Conservation (phyloP, 2,797 vertebrate species). For the Enteromius trimaculatus region DNA sequence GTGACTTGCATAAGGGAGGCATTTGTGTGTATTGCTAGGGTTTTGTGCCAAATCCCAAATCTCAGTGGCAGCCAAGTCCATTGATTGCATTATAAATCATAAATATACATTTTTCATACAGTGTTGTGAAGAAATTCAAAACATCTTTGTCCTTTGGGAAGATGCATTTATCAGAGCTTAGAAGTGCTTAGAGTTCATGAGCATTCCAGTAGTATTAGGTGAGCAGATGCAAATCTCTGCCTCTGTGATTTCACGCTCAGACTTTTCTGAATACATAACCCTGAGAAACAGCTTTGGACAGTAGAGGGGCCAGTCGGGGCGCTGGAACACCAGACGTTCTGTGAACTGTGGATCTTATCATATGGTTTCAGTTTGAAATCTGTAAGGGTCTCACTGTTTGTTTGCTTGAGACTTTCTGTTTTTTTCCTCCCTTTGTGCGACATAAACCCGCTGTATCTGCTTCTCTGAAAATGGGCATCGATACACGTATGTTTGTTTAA, state of each 20-base stretch:
- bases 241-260: conserved; percentile 54
- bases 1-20: background rate
- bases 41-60: conserved; percentile 20
- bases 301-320: conserved; percentile 22
- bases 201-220: conserved; percentile 36
- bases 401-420: conserved; percentile 48
- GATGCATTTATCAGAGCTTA: conserved; percentile 48
- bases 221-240: conserved; percentile 52
- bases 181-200: conserved; percentile 43
- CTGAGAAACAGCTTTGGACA: conserved; percentile 42
- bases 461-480: conserved; percentile 18
- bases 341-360: conserved; percentile 43
- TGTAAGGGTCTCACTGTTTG: conserved; percentile 55
- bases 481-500: conserved; percentile 45
- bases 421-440: background rate
- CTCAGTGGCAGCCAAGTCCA: conserved; percentile 32
- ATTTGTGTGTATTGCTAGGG: background rate
- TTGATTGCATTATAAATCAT: conserved; percentile 58
- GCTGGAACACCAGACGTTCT: conserved; percentile 16
- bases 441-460: conserved; percentile 7
- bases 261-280: conserved; percentile 52
- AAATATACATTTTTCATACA: conserved; percentile 41
- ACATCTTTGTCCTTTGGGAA: conserved; percentile 50
- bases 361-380: conserved; percentile 59
- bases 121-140: conserved; percentile 55